Base-by-base conservation (phyloP, 2,797 vertebrate genomes). In the Periparus ater region DNA sequence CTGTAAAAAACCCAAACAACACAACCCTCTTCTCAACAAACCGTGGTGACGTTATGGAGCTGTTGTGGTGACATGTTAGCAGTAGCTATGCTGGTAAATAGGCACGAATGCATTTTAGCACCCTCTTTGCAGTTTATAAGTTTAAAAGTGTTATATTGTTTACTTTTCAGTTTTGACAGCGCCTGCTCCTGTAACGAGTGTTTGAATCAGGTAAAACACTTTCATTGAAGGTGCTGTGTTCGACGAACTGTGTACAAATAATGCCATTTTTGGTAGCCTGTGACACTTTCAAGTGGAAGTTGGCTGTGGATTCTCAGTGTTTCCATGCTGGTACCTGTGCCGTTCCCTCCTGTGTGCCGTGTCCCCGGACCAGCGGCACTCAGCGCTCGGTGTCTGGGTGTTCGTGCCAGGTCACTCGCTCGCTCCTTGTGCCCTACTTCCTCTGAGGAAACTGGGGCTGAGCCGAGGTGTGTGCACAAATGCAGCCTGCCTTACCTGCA, bases 291-390 rank as follows among this genome's bases (percentile, higher is more conserved):
- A 19, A 38, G 50, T 20, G 12, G 4, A 17, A 22, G 3, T 3
- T 4, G 2, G 27, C 2, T 58, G 45, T 11, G 53, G 40, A 1
- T 13, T 16, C 21, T 29, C 1, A 0, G 10, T 13, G 42, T 51
- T 77, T 17, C 10, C 5, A 0, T 7, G 38, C 13, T 54, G 30
- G 30, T 9, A 2, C 36, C 61, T 19, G 73, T 38, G 74, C 17
- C 55, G 2, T 42, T 29, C 36, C 44, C 30, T 30, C 5, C 13
- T 1, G 1, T 6, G 17, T 9, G 5, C 27, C 6, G 3, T 19
- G 71, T 62, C 61, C 75, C 29, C 2, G 19, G 25, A 53, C 67
- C 34, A 20, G 55, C 2, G 51, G 20, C 48, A 3, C 13, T 4
- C 62, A 15, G 66, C 50, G 2, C 4, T 13, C 4, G 10, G 10